phyloP scores from a whole-genome alignment of 1,140 invertebrate genomes.

The Orchestia grillus region DNA sequence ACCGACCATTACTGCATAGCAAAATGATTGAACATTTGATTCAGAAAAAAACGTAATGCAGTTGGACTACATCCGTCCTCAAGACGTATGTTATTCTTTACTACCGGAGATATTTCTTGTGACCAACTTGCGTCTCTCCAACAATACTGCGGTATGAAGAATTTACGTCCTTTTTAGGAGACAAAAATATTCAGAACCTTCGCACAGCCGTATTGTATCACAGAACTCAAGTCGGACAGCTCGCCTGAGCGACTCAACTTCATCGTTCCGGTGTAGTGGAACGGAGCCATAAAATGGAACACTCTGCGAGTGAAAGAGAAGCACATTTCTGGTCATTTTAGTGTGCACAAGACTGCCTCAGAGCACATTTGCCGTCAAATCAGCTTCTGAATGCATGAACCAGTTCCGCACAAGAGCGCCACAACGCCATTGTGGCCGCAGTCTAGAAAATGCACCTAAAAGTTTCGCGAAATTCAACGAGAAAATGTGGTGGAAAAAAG shows the following conservation, averaged over 20 bases:
- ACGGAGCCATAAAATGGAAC: background rate
- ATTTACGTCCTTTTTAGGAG: background rate
- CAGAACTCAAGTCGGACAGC: background rate
- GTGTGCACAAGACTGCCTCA: background rate
- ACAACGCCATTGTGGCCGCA: background rate
- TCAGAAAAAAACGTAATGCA: background rate
- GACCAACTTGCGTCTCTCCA: no score
- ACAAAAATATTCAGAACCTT: background rate
- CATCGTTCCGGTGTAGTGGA: background rate
- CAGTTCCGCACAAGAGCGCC: background rate
- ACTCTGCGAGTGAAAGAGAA: background rate
- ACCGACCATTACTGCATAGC: background rate
- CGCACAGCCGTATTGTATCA: background rate
- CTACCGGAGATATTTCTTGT: no score
- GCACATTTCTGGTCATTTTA: background rate
- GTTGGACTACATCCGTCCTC: background rate
- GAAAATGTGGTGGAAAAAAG: background rate
- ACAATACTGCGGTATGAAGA: background rate
- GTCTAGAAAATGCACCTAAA: background rate
- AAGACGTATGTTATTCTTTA: background rate
- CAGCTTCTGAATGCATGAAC: background rate
- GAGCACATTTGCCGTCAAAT: background rate
- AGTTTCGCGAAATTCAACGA: background rate
- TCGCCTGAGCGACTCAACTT: background rate
- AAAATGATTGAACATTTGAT: background rate